Percentiles rank a stretch among this genome's conserved stretches.
Conservation (phyloP, 2,113 vertebrate species). For the Atractosteus spatula region DNA sequence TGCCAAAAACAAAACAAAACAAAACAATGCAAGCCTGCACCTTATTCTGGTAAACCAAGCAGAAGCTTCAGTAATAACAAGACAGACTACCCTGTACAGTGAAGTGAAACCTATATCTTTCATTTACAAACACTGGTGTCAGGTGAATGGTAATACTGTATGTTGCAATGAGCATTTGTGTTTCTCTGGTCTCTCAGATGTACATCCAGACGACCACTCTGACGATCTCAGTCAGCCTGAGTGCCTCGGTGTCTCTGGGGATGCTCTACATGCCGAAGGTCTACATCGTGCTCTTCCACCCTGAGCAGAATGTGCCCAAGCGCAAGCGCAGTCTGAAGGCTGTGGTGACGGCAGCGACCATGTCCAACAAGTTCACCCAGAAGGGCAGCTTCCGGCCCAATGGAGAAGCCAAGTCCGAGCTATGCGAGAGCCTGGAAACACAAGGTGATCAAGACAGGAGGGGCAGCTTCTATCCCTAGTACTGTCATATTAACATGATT, state of each 20-base stretch:
- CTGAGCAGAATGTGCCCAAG: constrained; percentile 94
- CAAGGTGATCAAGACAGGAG: constrained; percentile 68
- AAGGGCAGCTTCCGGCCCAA: constrained; percentile 89
- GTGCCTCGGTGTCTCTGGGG: constrained; percentile 92
- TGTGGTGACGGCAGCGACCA: constrained; percentile 90
- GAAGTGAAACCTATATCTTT: too few species aligned
- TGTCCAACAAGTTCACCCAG: constrained; percentile 96
- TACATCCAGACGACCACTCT: constrained; percentile 95
- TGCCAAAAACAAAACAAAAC: too few species aligned
- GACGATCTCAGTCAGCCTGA: constrained; percentile 94
- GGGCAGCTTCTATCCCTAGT: too few species aligned
- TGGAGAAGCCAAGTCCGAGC: constrained; percentile 91
- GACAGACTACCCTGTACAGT: too few species aligned
- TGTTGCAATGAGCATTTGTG: neutral
- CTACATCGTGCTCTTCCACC: constrained; percentile 94
- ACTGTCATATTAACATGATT: too few species aligned
- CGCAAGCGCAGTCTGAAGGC: constrained; percentile 95
- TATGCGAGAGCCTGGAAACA: constrained; percentile 90
- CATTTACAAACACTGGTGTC: too few species aligned
- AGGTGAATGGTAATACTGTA: too few species aligned
- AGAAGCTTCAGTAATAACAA: too few species aligned
- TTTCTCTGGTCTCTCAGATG: constrained; percentile 65
- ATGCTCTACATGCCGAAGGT: constrained; percentile 98
- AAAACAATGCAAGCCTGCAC: too few species aligned
- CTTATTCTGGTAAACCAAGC: too few species aligned